phyloP scores from a whole-genome alignment of 2,797 vertebrate species.

The Lerista edwardsae region DNA sequence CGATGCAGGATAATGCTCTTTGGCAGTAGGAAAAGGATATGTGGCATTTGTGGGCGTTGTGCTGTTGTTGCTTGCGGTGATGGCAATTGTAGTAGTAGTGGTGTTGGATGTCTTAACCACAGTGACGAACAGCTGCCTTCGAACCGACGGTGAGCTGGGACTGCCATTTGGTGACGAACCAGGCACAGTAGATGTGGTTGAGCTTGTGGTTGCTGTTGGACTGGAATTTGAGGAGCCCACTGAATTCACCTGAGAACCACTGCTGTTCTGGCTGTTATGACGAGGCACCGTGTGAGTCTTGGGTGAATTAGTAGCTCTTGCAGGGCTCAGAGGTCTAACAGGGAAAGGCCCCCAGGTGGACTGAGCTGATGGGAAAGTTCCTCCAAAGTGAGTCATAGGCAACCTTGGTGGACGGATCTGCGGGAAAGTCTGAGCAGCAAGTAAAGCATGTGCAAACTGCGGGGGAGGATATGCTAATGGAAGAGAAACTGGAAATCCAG shows the following conservation, averaged over 20 bases:
- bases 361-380: conserved; percentile 83
- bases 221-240: conserved; percentile 77
- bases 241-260: conserved; percentile 81
- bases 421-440: conserved; percentile 85
- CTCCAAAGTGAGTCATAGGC: conserved; percentile 86
- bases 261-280: conserved; percentile 80
- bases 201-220: conserved; percentile 76
- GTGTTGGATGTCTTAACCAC: conserved; percentile 84
- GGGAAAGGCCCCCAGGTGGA: conserved; percentile 85
- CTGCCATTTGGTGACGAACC: conserved; percentile 76
- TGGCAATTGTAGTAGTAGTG: conserved; percentile 81
- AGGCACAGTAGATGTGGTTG: conserved; percentile 78
- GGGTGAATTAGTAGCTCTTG: conserved; percentile 82
- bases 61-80: conserved; percentile 81
- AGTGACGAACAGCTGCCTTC: conserved; percentile 84
- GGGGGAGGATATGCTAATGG: conserved; percentile 83
- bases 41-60: conserved; percentile 81
- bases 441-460: conserved; percentile 84
- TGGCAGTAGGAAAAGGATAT: conserved; percentile 82
- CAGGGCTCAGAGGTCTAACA: conserved; percentile 82
- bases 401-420: conserved; percentile 84
- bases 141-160: conserved; percentile 80
- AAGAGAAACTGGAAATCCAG: conserved; percentile 83
- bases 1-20: conserved; percentile 84
- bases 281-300: conserved; percentile 86